A percentile compares a stretch with the other conserved stretches of the same genome.
phyloP scores from a whole-genome alignment of 2,888 invertebrate species.

The Aspidiotus destructor region DNA sequence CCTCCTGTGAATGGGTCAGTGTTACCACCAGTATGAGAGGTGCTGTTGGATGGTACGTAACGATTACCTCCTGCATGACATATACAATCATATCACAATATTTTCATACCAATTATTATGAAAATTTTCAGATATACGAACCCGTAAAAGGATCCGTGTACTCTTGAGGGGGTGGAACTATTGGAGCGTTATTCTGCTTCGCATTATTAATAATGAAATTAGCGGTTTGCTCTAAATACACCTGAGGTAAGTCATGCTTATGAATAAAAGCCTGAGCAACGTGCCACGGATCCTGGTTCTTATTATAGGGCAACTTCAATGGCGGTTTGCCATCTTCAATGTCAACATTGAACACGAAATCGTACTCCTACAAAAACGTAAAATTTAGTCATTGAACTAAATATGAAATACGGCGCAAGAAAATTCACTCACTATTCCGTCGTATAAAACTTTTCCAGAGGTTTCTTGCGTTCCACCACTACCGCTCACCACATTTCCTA shows the following conservation, averaged over 20 bases:
- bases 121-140: conserved; percentile 36
- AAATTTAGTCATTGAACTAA: conserved; percentile 1
- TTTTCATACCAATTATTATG: conserved; percentile 45
- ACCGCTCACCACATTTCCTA: conserved; percentile 82
- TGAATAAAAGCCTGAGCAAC: conserved; percentile 85
- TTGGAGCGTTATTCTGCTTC: conserved; percentile 40
- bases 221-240: conserved; percentile 78
- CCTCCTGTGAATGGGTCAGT: conserved; percentile 47
- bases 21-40: conserved; percentile 40
- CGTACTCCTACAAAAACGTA: conserved; percentile 57
- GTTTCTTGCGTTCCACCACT: conserved; percentile 54
- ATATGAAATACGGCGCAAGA: not conserved
- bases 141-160: conserved; percentile 54
- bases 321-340: conserved; percentile 82
- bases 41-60: conserved; percentile 51
- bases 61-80: conserved; percentile 49
- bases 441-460: conserved; percentile 65
- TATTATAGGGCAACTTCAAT: conserved; percentile 83
- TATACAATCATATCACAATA: not conserved
- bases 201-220: conserved; percentile 84
- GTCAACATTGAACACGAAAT: conserved; percentile 92
- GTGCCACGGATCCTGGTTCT: conserved; percentile 81
- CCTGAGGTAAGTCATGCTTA: conserved; percentile 69
- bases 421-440: conserved; percentile 58
- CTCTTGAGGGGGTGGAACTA: conserved; percentile 36